These are phyloP conservation scores for Apostichopus leukothele DNA, from an alignment of 53 echinoderm and acorn worm genomes.

Conservation along the genomic window DNA sequence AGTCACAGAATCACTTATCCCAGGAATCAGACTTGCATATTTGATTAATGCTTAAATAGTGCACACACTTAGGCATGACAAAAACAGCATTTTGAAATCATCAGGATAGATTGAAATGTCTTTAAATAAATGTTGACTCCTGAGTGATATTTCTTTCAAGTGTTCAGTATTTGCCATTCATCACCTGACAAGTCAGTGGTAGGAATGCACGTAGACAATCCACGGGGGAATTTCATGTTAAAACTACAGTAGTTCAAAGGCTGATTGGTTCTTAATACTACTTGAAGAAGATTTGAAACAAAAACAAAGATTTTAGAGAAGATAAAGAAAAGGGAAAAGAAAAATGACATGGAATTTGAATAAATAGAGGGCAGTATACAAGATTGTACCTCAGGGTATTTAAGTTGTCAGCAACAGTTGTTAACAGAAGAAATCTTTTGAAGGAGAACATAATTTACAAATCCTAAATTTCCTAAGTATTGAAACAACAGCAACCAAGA, in stretches of 20 bases:
- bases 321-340: neutral
- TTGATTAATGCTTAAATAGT: no score
- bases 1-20: no score
- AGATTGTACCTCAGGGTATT: neutral
- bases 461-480: no score
- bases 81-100: neutral
- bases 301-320: no score
- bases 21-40: no score
- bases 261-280: neutral
- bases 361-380: neutral
- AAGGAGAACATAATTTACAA: no score
- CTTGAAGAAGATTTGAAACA: no score
- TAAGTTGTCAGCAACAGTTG: no score
- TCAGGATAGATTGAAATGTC: neutral
- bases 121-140: neutral
- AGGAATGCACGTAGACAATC: neutral
- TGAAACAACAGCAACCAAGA: no score
- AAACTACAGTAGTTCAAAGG: neutral
- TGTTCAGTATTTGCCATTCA: neutral
- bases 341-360: neutral
- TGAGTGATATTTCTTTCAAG: neutral
- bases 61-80: neutral
- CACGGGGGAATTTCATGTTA: neutral
- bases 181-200: neutral
- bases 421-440: no score